Evolutionary conservation across 2,888 invertebrate genomes (phyloP), one percentile per base, ranked within the genome.

Genomic region (Tetranychus piercei): DNA sequence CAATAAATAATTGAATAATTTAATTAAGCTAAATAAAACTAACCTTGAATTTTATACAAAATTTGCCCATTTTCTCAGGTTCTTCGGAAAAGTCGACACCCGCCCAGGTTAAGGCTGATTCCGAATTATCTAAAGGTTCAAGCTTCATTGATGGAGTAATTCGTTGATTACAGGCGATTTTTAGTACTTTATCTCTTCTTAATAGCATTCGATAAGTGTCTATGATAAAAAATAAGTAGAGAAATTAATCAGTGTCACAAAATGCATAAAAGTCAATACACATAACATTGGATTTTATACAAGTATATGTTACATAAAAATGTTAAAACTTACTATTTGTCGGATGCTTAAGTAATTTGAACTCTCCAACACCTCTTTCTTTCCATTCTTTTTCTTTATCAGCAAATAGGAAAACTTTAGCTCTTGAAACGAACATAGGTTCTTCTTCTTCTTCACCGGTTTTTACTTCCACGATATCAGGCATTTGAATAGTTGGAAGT

Each of bases 301-400:
- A 34, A 5, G 3, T 3, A 34, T 34, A 34, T 34, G 4, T 34
- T 34, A 34, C 34, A 34, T 34, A 34, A 34, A 34, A 34, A 5
- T 34, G 5, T 5, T 66, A 34, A n/a, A 74, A 70, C 77, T 77
- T 76, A 89, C 90, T 65, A 89, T 88, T 87, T 8, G 81, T 83
- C 0, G 87, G 87, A 81, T 95, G 89, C 81, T 88, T 86, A 72
- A 96, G 83, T 71, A 96, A 85, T 83, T 95, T 95, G 80, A 96
- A 84, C 80, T 93, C 90, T 0, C 96, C 96, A 66, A 91, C 86
- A 2, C 95, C 96, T 75, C 95, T 86, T 82, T 96, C 96, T 81
- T 96, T 96, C 95, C 95, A 96, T 81, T 94, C 91, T 74, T 88
- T 88, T 0, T 86, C 84, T 0, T 85, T 86, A 65, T 83, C 82